These are phyloP conservation scores for Ondatra zibethicus DNA, from an alignment of 2,113 vertebrate genomes.

Conservation along the genomic window DNA sequence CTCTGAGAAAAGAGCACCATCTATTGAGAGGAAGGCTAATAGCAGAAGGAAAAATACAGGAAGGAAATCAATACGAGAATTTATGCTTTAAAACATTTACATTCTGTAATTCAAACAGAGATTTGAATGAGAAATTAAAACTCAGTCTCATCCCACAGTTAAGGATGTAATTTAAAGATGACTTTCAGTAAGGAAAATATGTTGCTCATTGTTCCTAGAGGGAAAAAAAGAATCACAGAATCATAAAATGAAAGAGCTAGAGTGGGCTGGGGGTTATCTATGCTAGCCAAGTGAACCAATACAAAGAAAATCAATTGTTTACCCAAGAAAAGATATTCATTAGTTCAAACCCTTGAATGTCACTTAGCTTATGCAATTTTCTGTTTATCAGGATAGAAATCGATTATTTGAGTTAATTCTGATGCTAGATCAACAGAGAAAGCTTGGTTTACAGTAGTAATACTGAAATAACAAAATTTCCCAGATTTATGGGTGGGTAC, in stretches of 20 bases:
- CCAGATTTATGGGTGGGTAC: background rate
- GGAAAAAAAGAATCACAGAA: background rate
- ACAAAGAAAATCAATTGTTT: background rate
- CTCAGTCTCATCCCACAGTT: background rate
- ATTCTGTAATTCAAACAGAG: constrained; percentile 29
- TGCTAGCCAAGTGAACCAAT: background rate
- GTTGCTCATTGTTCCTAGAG: background rate
- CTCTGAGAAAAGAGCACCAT: constrained; percentile 85
- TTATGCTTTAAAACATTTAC: constrained; percentile 37
- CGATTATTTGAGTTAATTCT: constrained; percentile 27
- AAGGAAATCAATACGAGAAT: constrained; percentile 10
- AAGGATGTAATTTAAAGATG: background rate
- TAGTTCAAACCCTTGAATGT: background rate
- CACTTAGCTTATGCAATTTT: background rate
- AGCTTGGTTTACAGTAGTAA: background rate
- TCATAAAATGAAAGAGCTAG: background rate
- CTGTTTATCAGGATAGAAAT: background rate
- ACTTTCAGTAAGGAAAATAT: background rate
- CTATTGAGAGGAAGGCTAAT: constrained; percentile 82
- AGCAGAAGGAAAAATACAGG: constrained; percentile 63
- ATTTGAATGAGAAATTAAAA: constrained; percentile 19
- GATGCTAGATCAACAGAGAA: background rate
- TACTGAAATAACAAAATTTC: background rate
- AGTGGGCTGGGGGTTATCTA: background rate
- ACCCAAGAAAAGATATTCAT: background rate